phyloP scores from a whole-genome alignment of 2,888 invertebrate genomes.

The Phasia obesa region DNA sequence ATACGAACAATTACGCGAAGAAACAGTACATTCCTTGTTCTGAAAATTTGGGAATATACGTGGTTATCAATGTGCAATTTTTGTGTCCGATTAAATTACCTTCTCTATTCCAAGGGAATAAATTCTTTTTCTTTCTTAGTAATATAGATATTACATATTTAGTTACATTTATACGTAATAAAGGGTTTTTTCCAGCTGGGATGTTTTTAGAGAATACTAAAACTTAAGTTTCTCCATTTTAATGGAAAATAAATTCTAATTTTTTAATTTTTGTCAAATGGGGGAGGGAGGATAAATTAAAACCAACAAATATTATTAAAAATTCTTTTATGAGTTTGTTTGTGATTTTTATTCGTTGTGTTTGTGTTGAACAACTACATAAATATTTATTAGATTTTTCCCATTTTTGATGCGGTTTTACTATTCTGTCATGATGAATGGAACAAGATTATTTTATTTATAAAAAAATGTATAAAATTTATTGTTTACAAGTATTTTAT shows the following conservation, averaged over 20 bases:
- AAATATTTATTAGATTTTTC: slow-evolving; percentile 12
- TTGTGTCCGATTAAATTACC: too few relatives aligned
- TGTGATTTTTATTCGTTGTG: background rate
- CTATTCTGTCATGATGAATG: background rate
- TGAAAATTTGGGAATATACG: too few relatives aligned
- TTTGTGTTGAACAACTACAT: slow-evolving; percentile 43
- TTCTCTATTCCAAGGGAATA: too few relatives aligned
- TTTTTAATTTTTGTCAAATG: background rate
- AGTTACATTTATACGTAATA: too few relatives aligned
- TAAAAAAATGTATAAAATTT: background rate
- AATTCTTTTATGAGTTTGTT: background rate
- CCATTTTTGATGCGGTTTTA: background rate
- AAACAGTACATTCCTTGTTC: too few relatives aligned
- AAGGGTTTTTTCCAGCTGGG: too few relatives aligned
- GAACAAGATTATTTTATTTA: background rate
- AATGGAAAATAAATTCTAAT: background rate
- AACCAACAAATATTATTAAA: too few relatives aligned
- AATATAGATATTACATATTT: too few relatives aligned
- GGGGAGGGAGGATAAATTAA: background rate
- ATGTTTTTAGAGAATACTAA: too few relatives aligned
- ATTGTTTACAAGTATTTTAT: background rate
- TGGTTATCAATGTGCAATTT: too few relatives aligned
- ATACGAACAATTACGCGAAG: too few relatives aligned
- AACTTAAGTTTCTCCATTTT: background rate
- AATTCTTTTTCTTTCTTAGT: too few relatives aligned